Evolutionary conservation across 2,888 invertebrate genomes (phyloP).

Genomic region (Mamestra brassicae): DNA sequence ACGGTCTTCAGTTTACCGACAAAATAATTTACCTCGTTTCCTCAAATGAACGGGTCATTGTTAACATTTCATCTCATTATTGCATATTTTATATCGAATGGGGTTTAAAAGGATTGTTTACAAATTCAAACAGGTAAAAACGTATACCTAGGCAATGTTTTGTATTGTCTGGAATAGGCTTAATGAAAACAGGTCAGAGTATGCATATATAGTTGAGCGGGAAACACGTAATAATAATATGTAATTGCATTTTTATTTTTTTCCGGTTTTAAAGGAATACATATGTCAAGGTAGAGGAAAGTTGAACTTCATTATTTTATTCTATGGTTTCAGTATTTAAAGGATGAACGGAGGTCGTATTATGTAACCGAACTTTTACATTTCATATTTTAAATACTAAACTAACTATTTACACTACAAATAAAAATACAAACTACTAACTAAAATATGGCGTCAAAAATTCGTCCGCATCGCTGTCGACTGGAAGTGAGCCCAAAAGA

Average conservation of each 20-base stretch:
- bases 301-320: background rate
- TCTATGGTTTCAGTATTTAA: background rate
- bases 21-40: background rate
- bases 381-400: too few relatives aligned
- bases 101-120: background rate
- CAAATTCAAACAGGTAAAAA: conserved; percentile 6
- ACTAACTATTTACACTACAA: too few relatives aligned
- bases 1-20: background rate
- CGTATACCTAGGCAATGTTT: background rate
- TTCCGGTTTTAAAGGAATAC: background rate
- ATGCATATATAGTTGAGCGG: background rate
- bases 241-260: background rate
- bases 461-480: too few relatives aligned
- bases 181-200: background rate
- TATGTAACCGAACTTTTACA: background rate
- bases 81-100: background rate
- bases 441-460: too few relatives aligned
- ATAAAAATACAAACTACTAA: too few relatives aligned
- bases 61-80: background rate
- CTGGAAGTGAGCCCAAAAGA: too few relatives aligned
- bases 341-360: background rate
- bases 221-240: background rate
- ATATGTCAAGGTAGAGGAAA: background rate
- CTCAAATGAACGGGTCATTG: background rate
- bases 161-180: background rate